phyloP scores from a whole-genome alignment of 2,888 invertebrate species.

The Drosophila prostipennis region DNA sequence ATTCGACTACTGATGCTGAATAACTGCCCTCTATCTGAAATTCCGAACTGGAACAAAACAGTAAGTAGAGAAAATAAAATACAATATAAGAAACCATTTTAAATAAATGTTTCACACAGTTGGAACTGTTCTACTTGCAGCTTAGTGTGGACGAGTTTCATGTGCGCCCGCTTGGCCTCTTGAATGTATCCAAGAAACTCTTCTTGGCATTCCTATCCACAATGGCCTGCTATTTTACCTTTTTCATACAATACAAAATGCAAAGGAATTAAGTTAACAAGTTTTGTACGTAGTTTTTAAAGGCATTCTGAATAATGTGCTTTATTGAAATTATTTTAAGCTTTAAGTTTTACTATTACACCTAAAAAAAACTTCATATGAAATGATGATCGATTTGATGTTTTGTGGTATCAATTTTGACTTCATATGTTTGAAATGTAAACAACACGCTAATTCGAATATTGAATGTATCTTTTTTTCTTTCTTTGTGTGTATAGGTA shows the following conservation, averaged over 20 bases:
- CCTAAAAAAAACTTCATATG: too few species aligned
- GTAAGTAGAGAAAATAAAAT: not conserved
- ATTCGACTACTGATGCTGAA: slow-evolving; percentile 1
- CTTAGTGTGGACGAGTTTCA: not conserved
- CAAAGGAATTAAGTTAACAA: not conserved
- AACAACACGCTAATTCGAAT: too few species aligned
- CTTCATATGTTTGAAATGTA: too few species aligned
- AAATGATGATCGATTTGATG: too few species aligned
- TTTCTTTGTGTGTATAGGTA: too few species aligned
- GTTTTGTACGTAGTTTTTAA: too few species aligned
- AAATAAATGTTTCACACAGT: not conserved
- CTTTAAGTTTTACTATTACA: too few species aligned
- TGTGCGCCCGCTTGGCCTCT: slow-evolving; percentile 2
- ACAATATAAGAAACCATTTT: too few species aligned
- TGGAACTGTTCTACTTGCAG: not conserved
- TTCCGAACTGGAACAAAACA: not conserved
- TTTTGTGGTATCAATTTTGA: too few species aligned
- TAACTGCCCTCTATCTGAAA: not conserved
- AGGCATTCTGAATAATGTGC: too few species aligned
- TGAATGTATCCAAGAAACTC: slow-evolving; percentile 7
- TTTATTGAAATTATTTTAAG: too few species aligned
- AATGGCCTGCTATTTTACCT: not conserved
- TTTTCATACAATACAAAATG: not conserved
- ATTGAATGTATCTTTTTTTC: too few species aligned
- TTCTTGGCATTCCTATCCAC: not conserved